Conservation (phyloP, 2,113 vertebrate species). For the Cepphus grylle region DNA sequence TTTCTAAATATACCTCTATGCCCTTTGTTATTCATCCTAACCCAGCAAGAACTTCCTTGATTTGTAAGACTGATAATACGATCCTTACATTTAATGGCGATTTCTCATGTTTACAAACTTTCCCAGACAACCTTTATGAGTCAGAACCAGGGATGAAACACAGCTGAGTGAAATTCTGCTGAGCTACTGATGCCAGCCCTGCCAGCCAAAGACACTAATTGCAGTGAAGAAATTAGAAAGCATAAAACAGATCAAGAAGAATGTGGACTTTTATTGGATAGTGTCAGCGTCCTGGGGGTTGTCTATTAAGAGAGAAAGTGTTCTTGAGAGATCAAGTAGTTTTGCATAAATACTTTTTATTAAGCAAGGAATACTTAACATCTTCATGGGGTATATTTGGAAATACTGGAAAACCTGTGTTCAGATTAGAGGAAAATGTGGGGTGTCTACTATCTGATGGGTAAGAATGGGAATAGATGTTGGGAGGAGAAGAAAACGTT, state of each 20-base stretch:
- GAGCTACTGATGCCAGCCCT: not conserved
- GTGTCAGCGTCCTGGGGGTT: not conserved
- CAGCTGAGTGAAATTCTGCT: not conserved
- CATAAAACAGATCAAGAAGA: not conserved
- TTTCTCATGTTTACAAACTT: conserved; percentile 31
- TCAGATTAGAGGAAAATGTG: not conserved
- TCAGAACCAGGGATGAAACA: not conserved
- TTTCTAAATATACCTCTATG: conserved; percentile 43
- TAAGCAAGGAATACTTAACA: not conserved
- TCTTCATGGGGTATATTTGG: not conserved
- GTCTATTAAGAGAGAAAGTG: not conserved
- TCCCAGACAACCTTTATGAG: conserved; percentile 20
- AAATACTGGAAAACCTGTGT: not conserved
- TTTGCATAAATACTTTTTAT: not conserved
- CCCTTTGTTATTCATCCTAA: conserved; percentile 23
- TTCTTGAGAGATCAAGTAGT: not conserved
- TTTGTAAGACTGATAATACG: not conserved
- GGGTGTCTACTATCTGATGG: not conserved
- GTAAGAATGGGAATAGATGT: not conserved
- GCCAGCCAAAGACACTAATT: not conserved
- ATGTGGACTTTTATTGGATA: not conserved
- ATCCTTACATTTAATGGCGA: not conserved
- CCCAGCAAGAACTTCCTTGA: not conserved
- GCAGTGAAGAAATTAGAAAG: not conserved
- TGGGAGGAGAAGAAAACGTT: not conserved